Percentiles rank a stretch among this genome's conserved stretches.
Conservation (phyloP, 2,113 vertebrate species). For the Lasiurus cinereus region DNA sequence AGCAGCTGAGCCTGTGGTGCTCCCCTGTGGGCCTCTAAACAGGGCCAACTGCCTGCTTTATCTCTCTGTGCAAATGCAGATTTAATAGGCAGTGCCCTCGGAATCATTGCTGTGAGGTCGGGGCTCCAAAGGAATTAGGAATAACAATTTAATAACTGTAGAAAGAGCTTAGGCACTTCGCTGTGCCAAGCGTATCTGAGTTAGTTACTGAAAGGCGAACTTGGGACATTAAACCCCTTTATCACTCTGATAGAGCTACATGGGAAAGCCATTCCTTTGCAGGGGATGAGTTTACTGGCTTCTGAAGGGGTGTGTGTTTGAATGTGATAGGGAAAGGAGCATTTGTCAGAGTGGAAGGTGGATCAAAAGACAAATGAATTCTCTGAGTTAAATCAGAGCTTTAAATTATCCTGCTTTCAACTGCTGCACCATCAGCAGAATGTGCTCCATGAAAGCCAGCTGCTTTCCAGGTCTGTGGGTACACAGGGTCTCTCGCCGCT, state of each 20-base stretch:
- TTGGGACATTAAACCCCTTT: slow-evolving; percentile 87
- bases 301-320: slow-evolving; percentile 86
- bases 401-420: slow-evolving; percentile 78
- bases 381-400: slow-evolving; percentile 86
- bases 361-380: slow-evolving; percentile 89
- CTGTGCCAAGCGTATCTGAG: slow-evolving; percentile 81
- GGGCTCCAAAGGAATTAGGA: slow-evolving; percentile 64
- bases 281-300: slow-evolving; percentile 86
- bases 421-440: slow-evolving; percentile 58
- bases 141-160: slow-evolving; percentile 78
- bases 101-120: slow-evolving; percentile 51
- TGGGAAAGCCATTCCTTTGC: slow-evolving; percentile 83
- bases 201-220: slow-evolving; percentile 81
- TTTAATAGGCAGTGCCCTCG: slow-evolving; percentile 62
- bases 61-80: slow-evolving; percentile 73
- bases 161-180: slow-evolving; percentile 80
- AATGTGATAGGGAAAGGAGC: slow-evolving; percentile 87
- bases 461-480: neutral
- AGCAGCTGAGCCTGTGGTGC: neutral
- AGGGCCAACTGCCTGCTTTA: slow-evolving; percentile 42
- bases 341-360: slow-evolving; percentile 82
- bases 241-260: slow-evolving; percentile 81
- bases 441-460: neutral
- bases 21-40: neutral
- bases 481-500: neutral